Conservation (phyloP, 2,888 invertebrate genomes). For the Eugnorisma glareosa region DNA sequence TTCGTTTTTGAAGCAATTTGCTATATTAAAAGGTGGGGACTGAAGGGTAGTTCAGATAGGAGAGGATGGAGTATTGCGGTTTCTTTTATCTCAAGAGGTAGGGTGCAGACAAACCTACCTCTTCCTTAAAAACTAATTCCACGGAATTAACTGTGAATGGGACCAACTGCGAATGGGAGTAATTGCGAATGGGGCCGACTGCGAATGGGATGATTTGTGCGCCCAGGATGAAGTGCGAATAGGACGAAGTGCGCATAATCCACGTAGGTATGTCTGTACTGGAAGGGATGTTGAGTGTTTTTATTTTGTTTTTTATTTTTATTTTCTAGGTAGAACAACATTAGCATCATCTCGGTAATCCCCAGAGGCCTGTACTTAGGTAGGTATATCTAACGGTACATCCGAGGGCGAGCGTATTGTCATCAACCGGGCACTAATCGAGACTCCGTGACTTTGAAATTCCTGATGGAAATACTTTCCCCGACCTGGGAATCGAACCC, state of each 20-base stretch:
- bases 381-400: not conserved
- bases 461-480: not conserved
- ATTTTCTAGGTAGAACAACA: no score
- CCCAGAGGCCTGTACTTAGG: not conserved
- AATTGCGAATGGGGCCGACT: no score
- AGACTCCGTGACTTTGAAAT: not conserved
- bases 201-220: no score
- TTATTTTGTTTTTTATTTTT: not conserved
- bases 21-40: slow-evolving; percentile 34
- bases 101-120: no score
- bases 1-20: slow-evolving; percentile 51
- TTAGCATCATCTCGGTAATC: not conserved
- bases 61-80: not conserved
- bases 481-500: not conserved
- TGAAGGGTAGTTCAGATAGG: not conserved
- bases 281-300: not conserved
- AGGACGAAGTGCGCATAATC: no score
- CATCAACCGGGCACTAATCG: not conserved
- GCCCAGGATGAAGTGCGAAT: no score
- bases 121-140: no score
- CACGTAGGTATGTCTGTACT: no score
- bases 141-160: no score
- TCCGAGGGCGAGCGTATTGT: not conserved
- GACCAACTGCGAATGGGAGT: no score
- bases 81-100: not conserved